phyloP scores from a whole-genome alignment of 2,888 invertebrate genomes.

The Dyspetes luteomarginatus region DNA sequence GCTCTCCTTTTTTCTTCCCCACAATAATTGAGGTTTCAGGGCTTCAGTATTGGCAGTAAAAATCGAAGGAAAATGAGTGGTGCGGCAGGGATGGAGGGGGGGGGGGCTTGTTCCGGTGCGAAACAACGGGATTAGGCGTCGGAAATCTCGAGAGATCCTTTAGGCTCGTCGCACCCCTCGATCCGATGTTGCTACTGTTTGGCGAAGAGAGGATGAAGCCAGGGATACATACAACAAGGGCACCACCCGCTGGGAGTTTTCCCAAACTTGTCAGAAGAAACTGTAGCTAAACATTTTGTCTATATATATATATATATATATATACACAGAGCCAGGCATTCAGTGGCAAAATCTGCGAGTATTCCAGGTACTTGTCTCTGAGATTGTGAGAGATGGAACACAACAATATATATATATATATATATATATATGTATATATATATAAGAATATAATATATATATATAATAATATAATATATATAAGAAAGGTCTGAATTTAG shows the following conservation, averaged over 20 bases:
- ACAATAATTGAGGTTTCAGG: conserved; percentile 2
- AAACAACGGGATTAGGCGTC: conserved; percentile 73
- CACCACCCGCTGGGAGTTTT: conserved; percentile 80
- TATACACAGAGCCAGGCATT: conserved; percentile 28
- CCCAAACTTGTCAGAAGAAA: conserved; percentile 76
- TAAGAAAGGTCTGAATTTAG: too few relatives aligned
- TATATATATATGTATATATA: too few relatives aligned
- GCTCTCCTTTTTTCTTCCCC: not conserved
- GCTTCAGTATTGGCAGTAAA: not conserved
- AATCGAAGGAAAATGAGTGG: too few relatives aligned
- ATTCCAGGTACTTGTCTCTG: conserved; percentile 3
- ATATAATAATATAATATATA: too few relatives aligned
- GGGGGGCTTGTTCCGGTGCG: conserved; percentile 46
- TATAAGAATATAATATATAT: not conserved
- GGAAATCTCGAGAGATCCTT: conserved; percentile 72
- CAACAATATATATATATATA: too few relatives aligned
- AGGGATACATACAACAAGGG: conserved; percentile 44
- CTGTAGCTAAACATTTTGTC: conserved; percentile 2
- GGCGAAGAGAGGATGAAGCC: conserved; percentile 29
- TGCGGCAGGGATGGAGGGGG: too few relatives aligned
- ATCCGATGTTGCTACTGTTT: conserved; percentile 17
- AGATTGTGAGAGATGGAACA: not conserved
- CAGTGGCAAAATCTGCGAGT: conserved; percentile 55
- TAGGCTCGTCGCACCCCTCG: conserved; percentile 40
- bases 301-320: too few relatives aligned